phyloP scores from a whole-genome alignment of 2,113 vertebrate species.

The Pao palembangensis region DNA sequence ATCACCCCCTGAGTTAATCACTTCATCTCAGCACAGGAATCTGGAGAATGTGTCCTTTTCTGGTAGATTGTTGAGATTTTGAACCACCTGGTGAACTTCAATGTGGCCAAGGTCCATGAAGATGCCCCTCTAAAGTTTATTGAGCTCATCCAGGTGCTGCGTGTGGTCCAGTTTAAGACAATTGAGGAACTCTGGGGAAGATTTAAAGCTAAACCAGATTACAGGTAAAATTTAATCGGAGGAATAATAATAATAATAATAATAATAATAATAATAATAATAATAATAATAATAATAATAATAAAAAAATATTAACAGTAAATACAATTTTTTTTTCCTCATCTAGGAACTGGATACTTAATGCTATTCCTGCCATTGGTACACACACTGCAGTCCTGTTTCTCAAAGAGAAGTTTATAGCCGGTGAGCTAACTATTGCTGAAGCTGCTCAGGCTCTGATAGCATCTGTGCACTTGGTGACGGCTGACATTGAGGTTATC shows the following conservation, averaged over 20 bases:
- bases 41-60: background rate
- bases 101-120: slow-evolving; percentile 69
- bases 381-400: slow-evolving; percentile 70
- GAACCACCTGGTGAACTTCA: slow-evolving; percentile 73
- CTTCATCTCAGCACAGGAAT: background rate
- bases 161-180: slow-evolving; percentile 43
- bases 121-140: slow-evolving; percentile 79
- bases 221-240: slow-evolving; percentile 59
- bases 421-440: slow-evolving; percentile 58
- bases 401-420: slow-evolving; percentile 73
- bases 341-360: slow-evolving; percentile 75
- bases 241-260: background rate
- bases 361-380: slow-evolving; percentile 70
- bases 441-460: slow-evolving; percentile 71
- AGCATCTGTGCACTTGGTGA: slow-evolving; percentile 70
- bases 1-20: background rate
- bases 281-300: background rate
- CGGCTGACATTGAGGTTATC: slow-evolving; percentile 69
- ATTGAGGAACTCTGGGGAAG: slow-evolving; percentile 72
- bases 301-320: background rate
- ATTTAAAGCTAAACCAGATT: slow-evolving; percentile 43
- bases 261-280: background rate
- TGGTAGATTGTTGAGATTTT: slow-evolving; percentile 75
- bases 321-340: background rate
- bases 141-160: slow-evolving; percentile 77